Evolutionary conservation across 2,113 vertebrate species (phyloP), one percentile per base, ranked within the genome.

Genomic region (Plotosus lineatus): DNA sequence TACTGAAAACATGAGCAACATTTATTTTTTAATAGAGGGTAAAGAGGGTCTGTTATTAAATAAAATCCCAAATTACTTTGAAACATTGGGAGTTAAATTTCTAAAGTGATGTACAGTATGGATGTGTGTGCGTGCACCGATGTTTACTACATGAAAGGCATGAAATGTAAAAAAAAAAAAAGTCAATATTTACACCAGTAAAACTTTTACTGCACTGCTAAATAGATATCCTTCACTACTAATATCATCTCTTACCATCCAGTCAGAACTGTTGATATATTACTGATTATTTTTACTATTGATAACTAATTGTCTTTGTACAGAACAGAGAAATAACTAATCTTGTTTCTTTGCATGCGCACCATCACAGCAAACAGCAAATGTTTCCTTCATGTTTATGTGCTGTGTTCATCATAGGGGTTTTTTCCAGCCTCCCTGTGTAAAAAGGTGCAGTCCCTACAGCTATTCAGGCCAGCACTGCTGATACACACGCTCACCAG

Each of bases 261-360:
- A 90, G 88, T 90, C 88, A 88, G 87, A 84, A 90, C 91, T 90
- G 88, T 86, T 89, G 92, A 93, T 93, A 94, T 93, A 92, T 94
- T 91, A 91, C 88, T 90, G 91, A 91, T 91, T 91, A 91, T 91
- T 92, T 91, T 91, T 92, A 92, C 90, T 90, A 90, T 90, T 87
- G 80, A 80, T 91, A 89, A 90, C 90, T 91, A 91, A 89, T 92
- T 83, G 77, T 81, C 90, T 93, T 93, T 92, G 88, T 91, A 93
- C 93, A 93, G 88, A 90, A 88, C 83, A 88, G 88, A 91, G 89
- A 87, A 89, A 86, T 84, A 38, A 79, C 85, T 78, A 65, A 83
- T 89, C 80, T 78, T 69, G 53, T 83, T 82, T 87, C 74, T 79
- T 81, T 82, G 85, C 82, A 82, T 86, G 86, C 68, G 40, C 66